Evolutionary conservation across 1,140 invertebrate genomes (phyloP).

Genomic region (Drosophila rufa): DNA sequence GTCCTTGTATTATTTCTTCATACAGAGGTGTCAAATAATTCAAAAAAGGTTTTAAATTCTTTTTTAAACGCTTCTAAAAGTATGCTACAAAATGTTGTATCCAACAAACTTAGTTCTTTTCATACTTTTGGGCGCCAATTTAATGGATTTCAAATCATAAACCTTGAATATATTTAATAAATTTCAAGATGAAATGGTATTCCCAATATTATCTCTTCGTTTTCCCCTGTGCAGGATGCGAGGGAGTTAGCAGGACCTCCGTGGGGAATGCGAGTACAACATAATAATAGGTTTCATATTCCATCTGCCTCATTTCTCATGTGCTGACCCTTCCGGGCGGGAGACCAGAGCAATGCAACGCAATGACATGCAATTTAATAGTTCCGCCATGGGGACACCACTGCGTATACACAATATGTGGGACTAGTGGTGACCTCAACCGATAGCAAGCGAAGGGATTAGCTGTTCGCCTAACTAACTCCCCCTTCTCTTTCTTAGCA

Average conservation of each 20-base stretch:
- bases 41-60: no score
- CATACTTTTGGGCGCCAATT: no score
- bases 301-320: slow-evolving; percentile 20
- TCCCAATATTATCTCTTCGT: neutral
- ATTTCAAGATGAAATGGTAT: neutral
- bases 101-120: no score
- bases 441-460: slow-evolving; percentile 9
- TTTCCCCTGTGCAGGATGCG: slow-evolving; percentile 1
- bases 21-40: no score
- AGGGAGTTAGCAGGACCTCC: neutral
- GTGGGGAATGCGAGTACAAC: slow-evolving; percentile 27
- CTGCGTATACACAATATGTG: slow-evolving; percentile 30
- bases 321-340: neutral
- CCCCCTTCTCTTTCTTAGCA: slow-evolving; percentile 71
- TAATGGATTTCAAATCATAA: no score
- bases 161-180: no score
- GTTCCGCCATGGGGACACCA: slow-evolving; percentile 23
- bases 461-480: slow-evolving; percentile 10
- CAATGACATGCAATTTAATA: slow-evolving; percentile 50
- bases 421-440: slow-evolving; percentile 24
- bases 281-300: slow-evolving; percentile 56
- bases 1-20: no score
- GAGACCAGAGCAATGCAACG: slow-evolving; percentile 5
- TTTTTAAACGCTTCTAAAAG: no score
- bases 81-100: no score